Evolutionary conservation across 2,797 vertebrate species (phyloP), one percentile per base, ranked within the genome.

Genomic region (Sternarchorhynchus goeldii): DNA sequence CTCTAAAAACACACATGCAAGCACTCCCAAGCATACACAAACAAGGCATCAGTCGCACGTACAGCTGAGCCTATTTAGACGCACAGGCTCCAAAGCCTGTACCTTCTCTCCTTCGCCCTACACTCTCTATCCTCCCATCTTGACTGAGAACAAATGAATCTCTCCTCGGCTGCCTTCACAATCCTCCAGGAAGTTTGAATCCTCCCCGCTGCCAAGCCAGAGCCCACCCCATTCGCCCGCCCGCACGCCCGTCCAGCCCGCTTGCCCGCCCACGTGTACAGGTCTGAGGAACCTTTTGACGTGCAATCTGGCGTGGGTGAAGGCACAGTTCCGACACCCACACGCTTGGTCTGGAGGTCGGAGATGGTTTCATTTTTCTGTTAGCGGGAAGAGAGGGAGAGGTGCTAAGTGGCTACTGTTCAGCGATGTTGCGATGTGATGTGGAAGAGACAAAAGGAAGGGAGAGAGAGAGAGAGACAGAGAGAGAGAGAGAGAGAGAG

Each of bases 271-370:
- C 56, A n/a, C 8, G 65, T 50, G 60, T 18, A 10, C 31, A 62
- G 20, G 20, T 55, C 45, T 21, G 20, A 63, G 62, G 72, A 82
- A 56, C 65, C 68, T 59, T 66, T 59, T 75, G 68, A 65, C 79
- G 66, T 74, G 73, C 63, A 73, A 75, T 79, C 59, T 68, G 34
- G 75, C 41, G 82, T 81, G 81, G 64, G 75, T 77, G 77, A 58
- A 66, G 45, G 78, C 62, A 76, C 70, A 62, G 81, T 85, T 79
- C 53, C 76, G 57, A 82, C 81, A 80, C 73, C 81, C 53, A 81
- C 75, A 21, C 21, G 56, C 74, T 82, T 63, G 75, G 63, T 14
- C 66, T 75, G 80, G 53, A 77, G 81, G 81, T 81, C 78, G 78
- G 67, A 76, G 63, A 80, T 70, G 83, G 79, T 62, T 82, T 75